phyloP scores from a whole-genome alignment of 53 echinoderm and acorn worm genomes.

The Holothuria scabra region DNA sequence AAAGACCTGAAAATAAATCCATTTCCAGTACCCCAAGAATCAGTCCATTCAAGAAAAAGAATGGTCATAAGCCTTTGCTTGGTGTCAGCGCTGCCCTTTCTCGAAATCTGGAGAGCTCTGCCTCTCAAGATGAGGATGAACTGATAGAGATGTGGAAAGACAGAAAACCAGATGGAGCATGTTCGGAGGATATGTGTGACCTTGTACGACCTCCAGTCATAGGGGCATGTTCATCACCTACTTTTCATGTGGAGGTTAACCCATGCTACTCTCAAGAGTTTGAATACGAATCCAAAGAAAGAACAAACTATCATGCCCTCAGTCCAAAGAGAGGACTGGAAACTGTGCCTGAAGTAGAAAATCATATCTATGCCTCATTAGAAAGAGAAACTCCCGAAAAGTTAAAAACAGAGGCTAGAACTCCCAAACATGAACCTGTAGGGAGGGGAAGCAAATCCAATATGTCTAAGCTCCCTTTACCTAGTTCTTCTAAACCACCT shows the following conservation, averaged over 20 bases:
- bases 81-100: constrained; percentile 74
- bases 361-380: constrained; percentile 42
- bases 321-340: constrained; percentile 38
- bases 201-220: constrained; percentile 89
- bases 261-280: constrained; percentile 93
- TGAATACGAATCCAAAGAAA: constrained; percentile 72
- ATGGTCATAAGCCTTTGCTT: constrained; percentile 5
- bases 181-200: constrained; percentile 80
- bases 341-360: constrained; percentile 47
- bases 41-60: constrained; percentile 35
- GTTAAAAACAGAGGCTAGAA: not conserved
- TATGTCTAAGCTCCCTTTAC: constrained; percentile 39
- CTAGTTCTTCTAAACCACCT: constrained; percentile 31
- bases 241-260: constrained; percentile 95
- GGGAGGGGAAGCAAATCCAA: not conserved
- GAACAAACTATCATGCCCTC: constrained; percentile 25
- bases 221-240: constrained; percentile 91
- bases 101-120: constrained; percentile 52
- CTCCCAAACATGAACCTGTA: constrained; percentile 17
- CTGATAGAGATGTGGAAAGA: constrained; percentile 57
- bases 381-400: constrained; percentile 32
- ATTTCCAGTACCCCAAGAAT: constrained; percentile 64
- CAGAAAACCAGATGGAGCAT: constrained; percentile 88
- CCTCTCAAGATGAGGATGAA: constrained; percentile 55
- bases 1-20: constrained; percentile 55